Percentiles rank a stretch among this genome's conserved stretches.
phyloP scores from a whole-genome alignment of 1,140 invertebrate genomes.

The Drosophila navojoa region DNA sequence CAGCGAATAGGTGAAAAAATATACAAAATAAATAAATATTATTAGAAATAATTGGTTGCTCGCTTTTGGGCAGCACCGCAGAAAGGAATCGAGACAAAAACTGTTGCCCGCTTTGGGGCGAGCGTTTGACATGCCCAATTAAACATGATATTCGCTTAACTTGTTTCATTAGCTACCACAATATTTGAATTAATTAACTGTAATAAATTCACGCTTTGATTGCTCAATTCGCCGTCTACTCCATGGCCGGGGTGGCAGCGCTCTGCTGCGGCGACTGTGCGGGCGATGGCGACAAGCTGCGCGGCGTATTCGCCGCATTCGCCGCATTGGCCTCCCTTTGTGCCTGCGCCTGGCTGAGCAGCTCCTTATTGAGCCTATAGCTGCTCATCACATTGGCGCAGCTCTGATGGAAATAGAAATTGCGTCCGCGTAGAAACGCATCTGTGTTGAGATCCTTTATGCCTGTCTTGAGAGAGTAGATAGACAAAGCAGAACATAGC shows the following conservation, averaged over 20 bases:
- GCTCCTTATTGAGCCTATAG: conserved; percentile 76
- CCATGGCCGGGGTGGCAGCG: conserved; percentile 56
- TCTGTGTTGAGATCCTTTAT: conserved; percentile 82
- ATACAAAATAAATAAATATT: conserved; percentile 10
- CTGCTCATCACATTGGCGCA: conserved; percentile 83
- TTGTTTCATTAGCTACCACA: conserved; percentile 72
- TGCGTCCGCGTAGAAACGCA: conserved; percentile 80
- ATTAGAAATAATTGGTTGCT: conserved; percentile 13
- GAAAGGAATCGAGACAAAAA: conserved; percentile 17
- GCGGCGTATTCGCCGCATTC: conserved; percentile 55
- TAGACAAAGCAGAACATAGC: conserved; percentile 29
- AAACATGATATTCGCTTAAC: conserved; percentile 46
- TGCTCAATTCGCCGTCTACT: conserved; percentile 54
- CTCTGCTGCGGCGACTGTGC: conserved; percentile 73
- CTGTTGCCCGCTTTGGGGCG: conserved; percentile 48
- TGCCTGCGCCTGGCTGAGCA: conserved; percentile 68
- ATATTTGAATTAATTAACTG: conserved; percentile 70
- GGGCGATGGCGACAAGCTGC: conserved; percentile 66
- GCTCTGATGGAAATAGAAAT: conserved; percentile 83
- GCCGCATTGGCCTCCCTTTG: conserved; percentile 45
- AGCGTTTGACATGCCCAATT: conserved; percentile 41
- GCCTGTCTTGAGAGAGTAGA: conserved; percentile 78
- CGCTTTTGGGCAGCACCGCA: conserved; percentile 17
- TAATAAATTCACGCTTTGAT: conserved; percentile 80
- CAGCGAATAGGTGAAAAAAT: conserved; percentile 9